phyloP scores from a whole-genome alignment of 1,140 invertebrate genomes.

The Arion vulgaris region DNA sequence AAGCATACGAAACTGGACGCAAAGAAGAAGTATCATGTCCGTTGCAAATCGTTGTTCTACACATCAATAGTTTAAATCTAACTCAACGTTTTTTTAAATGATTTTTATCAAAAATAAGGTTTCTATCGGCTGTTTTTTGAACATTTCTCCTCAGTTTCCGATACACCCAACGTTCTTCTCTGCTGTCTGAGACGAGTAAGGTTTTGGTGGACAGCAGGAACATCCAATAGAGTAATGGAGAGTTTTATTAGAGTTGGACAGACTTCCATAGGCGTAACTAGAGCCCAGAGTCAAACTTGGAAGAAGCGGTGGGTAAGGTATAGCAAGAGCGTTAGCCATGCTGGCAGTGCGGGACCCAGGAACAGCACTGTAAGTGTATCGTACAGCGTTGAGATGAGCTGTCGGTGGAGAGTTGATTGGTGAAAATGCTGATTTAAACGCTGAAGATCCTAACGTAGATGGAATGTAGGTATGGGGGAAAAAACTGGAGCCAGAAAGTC shows the following conservation, averaged over 20 bases:
- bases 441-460: constrained; percentile 29
- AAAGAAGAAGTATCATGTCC: too few species aligned
- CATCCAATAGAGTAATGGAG: constrained; percentile 49
- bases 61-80: too few species aligned
- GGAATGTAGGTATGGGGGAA: constrained; percentile 22
- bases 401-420: constrained; percentile 53
- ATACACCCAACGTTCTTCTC: constrained; percentile 50
- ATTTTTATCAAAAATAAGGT: too few species aligned
- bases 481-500: not conserved
- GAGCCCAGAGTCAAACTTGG: constrained; percentile 45
- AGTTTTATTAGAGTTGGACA: constrained; percentile 44
- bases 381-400: constrained; percentile 48
- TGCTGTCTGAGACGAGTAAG: constrained; percentile 27
- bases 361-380: constrained; percentile 50
- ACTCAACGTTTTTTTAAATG: too few species aligned
- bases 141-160: constrained; percentile 40
- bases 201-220: constrained; percentile 48
- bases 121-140: too few species aligned
- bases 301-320: constrained; percentile 57
- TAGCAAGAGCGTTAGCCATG: constrained; percentile 42
- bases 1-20: too few species aligned
- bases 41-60: too few species aligned
- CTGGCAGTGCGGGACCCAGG: constrained; percentile 39
- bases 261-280: constrained; percentile 51
- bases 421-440: constrained; percentile 67